Evolutionary conservation across 2,797 vertebrate genomes (phyloP).

Genomic region (Pseudochirops corinnae): DNA sequence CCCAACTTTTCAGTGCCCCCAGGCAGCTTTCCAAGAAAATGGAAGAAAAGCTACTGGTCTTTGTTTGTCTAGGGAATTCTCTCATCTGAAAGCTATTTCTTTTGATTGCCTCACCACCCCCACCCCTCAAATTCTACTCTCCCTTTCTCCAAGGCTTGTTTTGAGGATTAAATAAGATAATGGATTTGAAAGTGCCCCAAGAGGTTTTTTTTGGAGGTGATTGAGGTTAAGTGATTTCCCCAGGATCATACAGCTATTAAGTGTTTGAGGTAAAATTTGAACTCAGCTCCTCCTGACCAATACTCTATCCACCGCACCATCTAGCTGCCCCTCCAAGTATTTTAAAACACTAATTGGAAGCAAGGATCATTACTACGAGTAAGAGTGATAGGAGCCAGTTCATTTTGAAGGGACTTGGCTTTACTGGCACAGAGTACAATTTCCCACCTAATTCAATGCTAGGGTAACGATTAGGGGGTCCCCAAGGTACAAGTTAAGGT

Average conservation of each 20-base stretch:
- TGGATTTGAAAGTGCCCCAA: neutral
- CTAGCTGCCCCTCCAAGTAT: neutral
- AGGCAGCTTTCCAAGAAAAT: constrained; percentile 24
- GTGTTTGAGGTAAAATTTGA: neutral
- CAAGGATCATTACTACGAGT: neutral
- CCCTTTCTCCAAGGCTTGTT: neutral
- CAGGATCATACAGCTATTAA: neutral
- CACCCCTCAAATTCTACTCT: neutral
- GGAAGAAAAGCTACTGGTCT: neutral
- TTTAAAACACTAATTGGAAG: neutral
- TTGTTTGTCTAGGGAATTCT: neutral
- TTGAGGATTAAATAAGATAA: neutral
- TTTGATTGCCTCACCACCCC: neutral
- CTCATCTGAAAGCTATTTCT: neutral
- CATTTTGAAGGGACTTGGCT: neutral
- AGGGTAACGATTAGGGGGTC: neutral
- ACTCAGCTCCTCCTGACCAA: neutral
- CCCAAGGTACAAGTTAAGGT: neutral
- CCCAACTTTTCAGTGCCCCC: neutral
- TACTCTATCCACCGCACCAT: neutral
- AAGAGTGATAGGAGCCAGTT: neutral
- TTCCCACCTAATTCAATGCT: neutral
- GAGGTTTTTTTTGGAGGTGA: neutral
- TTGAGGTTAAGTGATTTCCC: neutral
- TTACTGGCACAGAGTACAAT: neutral